Evolutionary conservation across 2,888 invertebrate genomes (phyloP), one percentile per base, ranked within the genome.

Genomic region (Calephelis perditalis): DNA sequence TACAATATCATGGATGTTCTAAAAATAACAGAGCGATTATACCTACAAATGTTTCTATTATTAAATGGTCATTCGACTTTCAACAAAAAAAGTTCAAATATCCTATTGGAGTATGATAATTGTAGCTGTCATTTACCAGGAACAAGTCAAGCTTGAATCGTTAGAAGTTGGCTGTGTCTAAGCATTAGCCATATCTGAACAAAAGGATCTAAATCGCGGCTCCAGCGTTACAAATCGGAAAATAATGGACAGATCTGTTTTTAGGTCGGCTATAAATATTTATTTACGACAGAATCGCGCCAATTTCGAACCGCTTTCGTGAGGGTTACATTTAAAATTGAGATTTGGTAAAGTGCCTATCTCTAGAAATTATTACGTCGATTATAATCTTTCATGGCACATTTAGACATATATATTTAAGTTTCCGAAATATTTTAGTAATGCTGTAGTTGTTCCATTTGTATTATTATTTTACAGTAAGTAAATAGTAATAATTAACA

Each of bases 201-300:
- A 60, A 60, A 40, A 46, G 60, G 46, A 56, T 56, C 46, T 60
- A 56, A 60, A 60, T 60, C 47, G 60, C 43, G 60, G 47, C 47
- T 37, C 60, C 45, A 55, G 46, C 26, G 67, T 63, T 63, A 62
- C 65, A 67, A 67, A 67, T 68, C 67, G 68, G 63, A 64, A 68
- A 66, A 66, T 68, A 68, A 68, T 68, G 67, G 63, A 55, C 60
- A 55, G 57, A 63, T 61, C 62, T 62, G 62, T 65, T 61, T 60
- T 59, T 63, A 59, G 61, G 49, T 44, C 54, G 59, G 57, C 55
- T 60, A 65, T 67, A 64, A 65, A 67, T 67, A 65, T 65, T 67
- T 67, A 65, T 67, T 67, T 61, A 61, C 59, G 44, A n/a, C 47
- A 12, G 62, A 10, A 52, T 35, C 62, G 56, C 58, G 58, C 44